phyloP scores from a whole-genome alignment of 1,140 invertebrate species.

The Drosophila paulistorum region DNA sequence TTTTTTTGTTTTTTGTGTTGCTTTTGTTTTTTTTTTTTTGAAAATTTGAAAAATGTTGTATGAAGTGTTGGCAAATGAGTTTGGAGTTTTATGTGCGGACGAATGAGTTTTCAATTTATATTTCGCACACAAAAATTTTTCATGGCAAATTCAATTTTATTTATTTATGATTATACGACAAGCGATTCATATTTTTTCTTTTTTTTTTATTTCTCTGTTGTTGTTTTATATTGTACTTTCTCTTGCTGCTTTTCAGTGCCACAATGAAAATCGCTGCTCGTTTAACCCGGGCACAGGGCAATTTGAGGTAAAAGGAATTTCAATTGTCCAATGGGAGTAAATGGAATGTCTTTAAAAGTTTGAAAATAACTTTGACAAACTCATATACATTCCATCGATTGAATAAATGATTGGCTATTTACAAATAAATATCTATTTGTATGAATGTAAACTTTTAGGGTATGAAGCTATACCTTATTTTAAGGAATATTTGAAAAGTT shows the following conservation, averaged over 20 bases:
- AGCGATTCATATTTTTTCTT: slow-evolving; percentile 46
- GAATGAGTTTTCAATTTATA: slow-evolving; percentile 82
- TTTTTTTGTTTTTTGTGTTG: too few species aligned
- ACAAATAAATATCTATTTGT: too few species aligned
- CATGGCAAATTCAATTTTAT: slow-evolving; percentile 75
- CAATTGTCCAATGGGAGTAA: background rate
- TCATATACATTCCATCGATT: background rate
- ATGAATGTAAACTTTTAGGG: too few species aligned
- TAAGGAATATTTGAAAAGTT: too few species aligned
- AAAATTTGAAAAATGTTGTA: slow-evolving; percentile 73
- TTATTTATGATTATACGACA: slow-evolving; percentile 81
- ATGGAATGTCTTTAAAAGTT: background rate
- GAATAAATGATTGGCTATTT: background rate
- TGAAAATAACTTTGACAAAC: background rate
- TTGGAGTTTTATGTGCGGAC: slow-evolving; percentile 78
- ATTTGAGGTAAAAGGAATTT: slow-evolving; percentile 8
- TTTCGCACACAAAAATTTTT: slow-evolving; percentile 59
- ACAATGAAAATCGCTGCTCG: slow-evolving; percentile 4
- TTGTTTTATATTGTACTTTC: slow-evolving; percentile 9
- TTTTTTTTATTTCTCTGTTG: background rate
- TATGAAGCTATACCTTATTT: too few species aligned
- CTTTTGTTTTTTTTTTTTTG: slow-evolving; percentile 19
- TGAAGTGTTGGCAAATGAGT: slow-evolving; percentile 79
- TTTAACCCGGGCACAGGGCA: background rate
- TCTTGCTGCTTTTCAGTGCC: background rate